Percentiles rank a stretch among this genome's conserved stretches.
These are phyloP conservation scores for Zoanthus sociatus DNA, from an alignment of 92 coral and sea anemone genomes.

Conservation along the genomic window DNA sequence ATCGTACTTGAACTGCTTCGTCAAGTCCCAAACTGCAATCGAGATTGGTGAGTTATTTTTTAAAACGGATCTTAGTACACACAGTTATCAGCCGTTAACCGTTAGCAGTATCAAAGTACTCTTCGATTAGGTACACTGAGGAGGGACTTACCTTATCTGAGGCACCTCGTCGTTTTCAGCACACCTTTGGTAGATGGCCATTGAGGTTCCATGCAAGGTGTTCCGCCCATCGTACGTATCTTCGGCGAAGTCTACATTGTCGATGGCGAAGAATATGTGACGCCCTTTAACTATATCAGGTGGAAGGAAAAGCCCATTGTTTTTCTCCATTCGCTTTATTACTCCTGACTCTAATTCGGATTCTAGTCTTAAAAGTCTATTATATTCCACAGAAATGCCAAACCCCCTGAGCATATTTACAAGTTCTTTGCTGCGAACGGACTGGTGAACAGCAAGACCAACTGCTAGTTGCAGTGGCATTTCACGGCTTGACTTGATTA, in stretches of 20 bases:
- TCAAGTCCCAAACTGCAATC: constrained; percentile 43
- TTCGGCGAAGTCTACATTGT: constrained; percentile 39
- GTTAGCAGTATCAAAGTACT: constrained; percentile 4
- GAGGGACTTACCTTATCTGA: constrained; percentile 25
- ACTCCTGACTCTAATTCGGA: constrained; percentile 53
- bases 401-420: constrained; percentile 51
- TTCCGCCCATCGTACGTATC: constrained; percentile 67
- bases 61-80: background rate
- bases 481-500: constrained; percentile 57
- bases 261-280: constrained; percentile 66
- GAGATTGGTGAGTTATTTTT: constrained; percentile 5
- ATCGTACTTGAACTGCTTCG: constrained; percentile 34
- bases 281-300: constrained; percentile 65
- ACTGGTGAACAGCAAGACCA: constrained; percentile 57
- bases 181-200: constrained; percentile 68
- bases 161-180: constrained; percentile 35
- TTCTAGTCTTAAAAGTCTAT: constrained; percentile 53
- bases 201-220: constrained; percentile 71
- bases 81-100: constrained; percentile 9
- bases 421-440: constrained; percentile 46
- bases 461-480: constrained; percentile 71
- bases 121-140: background rate
- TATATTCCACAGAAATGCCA: constrained; percentile 59
- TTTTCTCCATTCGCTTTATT: constrained; percentile 62
- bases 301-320: constrained; percentile 64